A percentile compares a stretch with the other conserved stretches of the same genome.
phyloP scores from a whole-genome alignment of 2,797 vertebrate species.

The Acipenser transmontanus region DNA sequence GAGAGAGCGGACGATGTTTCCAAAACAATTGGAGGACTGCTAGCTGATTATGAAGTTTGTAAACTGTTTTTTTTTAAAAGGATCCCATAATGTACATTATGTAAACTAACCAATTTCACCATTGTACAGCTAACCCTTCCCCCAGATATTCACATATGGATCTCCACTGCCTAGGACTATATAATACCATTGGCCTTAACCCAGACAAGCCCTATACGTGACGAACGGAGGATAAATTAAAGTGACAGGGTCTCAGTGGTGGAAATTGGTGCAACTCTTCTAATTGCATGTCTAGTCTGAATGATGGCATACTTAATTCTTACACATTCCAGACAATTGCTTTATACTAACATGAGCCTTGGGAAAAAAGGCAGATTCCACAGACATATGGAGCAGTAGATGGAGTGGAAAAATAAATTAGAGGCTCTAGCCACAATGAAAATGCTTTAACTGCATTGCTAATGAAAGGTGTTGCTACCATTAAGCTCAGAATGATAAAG shows the following conservation, averaged over 20 bases:
- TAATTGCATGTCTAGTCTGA: slow-evolving; percentile 92
- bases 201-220: slow-evolving; percentile 63
- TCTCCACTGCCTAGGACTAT: slow-evolving; percentile 49
- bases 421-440: slow-evolving; percentile 51
- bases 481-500: slow-evolving; percentile 18
- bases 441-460: slow-evolving; percentile 54
- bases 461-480: slow-evolving; percentile 58
- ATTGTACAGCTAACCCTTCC: slow-evolving; percentile 7
- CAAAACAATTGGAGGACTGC: neutral
- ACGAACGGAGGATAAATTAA: slow-evolving; percentile 73
- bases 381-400: slow-evolving; percentile 82
- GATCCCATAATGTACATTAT: slow-evolving; percentile 17
- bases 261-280: slow-evolving; percentile 82
- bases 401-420: slow-evolving; percentile 76
- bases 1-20: too few relatives aligned
- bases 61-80: neutral
- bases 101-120: slow-evolving; percentile 16
- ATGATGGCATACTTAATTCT: slow-evolving; percentile 94
- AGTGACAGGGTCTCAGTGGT: slow-evolving; percentile 76
- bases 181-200: slow-evolving; percentile 62
- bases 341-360: slow-evolving; percentile 78
- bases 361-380: slow-evolving; percentile 71
- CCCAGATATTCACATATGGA: slow-evolving; percentile 28
- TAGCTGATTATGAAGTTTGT: neutral
- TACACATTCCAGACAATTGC: slow-evolving; percentile 90